phyloP scores from a whole-genome alignment of 2,797 vertebrate genomes.

The Denticeps clupeoides region DNA sequence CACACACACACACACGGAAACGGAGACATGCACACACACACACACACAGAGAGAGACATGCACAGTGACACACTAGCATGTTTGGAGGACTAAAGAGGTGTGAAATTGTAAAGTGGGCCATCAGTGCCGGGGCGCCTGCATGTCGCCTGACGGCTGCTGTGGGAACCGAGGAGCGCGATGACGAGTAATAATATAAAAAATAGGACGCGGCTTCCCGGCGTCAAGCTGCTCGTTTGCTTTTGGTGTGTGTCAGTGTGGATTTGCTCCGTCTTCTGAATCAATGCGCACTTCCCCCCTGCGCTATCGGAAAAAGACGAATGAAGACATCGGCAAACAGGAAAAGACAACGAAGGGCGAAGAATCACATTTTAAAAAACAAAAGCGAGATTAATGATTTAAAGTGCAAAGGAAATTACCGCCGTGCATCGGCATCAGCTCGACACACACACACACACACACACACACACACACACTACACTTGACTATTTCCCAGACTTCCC shows the following conservation, averaged over 20 bases:
- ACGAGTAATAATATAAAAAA: slow-evolving; percentile 44
- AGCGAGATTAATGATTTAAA: background rate
- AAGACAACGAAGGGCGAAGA: too few species aligned
- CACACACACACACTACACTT: too few species aligned
- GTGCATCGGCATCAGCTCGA: background rate
- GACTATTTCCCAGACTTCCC: background rate
- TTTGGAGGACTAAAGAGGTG: slow-evolving; percentile 4
- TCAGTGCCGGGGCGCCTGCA: background rate
- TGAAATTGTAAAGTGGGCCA: too few species aligned
- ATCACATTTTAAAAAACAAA: too few species aligned
- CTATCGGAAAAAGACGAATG: too few species aligned
- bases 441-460: too few species aligned
- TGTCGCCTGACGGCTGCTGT: slow-evolving; percentile 31
- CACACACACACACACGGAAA: slow-evolving; percentile 22
- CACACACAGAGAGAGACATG: slow-evolving; percentile 20
- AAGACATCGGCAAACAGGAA: too few species aligned
- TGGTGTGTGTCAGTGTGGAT: slow-evolving; percentile 29
- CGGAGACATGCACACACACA: background rate
- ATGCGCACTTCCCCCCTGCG: slow-evolving; percentile 25
- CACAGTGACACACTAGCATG: background rate
- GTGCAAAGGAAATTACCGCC: background rate
- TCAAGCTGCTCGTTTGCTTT: slow-evolving; percentile 36
- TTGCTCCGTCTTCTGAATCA: slow-evolving; percentile 7
- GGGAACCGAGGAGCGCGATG: slow-evolving; percentile 34
- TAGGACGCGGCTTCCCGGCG: slow-evolving; percentile 32